phyloP scores from a whole-genome alignment of 1,140 invertebrate species.

The Penaeus vannamei region DNA sequence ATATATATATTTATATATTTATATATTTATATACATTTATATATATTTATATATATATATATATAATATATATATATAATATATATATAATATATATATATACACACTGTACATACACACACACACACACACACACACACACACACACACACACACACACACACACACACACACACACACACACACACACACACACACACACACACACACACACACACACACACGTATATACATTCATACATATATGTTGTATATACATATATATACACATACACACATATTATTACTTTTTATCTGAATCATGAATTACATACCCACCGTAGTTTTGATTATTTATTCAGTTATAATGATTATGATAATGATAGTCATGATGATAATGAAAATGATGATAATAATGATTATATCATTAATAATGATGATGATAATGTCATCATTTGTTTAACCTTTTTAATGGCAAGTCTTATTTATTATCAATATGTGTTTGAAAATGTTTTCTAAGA shows the following conservation, averaged over 20 bases:
- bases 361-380: too few relatives aligned
- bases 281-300: constrained; percentile 4
- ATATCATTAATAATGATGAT: too few relatives aligned
- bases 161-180: constrained; percentile 7
- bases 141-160: not conserved
- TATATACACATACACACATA: constrained; percentile 56
- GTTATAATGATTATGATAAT: not conserved
- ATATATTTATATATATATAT: not conserved
- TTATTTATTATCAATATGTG: not conserved
- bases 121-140: not conserved
- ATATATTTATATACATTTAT: not conserved
- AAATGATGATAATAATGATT: too few relatives aligned
- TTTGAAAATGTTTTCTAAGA: too few relatives aligned
- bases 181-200: not conserved
- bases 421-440: too few relatives aligned
- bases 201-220: not conserved
- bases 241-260: constrained; percentile 29
- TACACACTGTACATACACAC: not conserved
- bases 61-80: not conserved
- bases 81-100: not conserved
- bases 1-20: constrained; percentile 5
- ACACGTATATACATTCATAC: not conserved
- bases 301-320: not conserved
- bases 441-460: not conserved
- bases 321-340: not conserved